Base-by-base conservation (phyloP, 2,113 vertebrate species). In the Abramis brama region DNA sequence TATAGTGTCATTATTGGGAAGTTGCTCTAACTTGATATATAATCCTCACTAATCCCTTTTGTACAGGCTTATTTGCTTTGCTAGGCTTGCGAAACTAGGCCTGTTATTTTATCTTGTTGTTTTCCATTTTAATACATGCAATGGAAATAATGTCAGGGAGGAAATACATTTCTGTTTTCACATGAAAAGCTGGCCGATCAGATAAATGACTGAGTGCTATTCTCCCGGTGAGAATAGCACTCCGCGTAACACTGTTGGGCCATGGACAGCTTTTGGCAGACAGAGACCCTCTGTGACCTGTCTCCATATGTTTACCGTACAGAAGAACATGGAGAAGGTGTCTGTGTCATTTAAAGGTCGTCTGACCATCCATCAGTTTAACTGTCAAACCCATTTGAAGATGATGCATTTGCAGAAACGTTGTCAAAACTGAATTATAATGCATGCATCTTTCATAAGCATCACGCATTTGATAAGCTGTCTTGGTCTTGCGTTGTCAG, bases 1-100 rank as follows among this genome's bases (percentile, higher is more conserved):
- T 52, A 82, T 25, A 15, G 21, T 59, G 23, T 59, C 93, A 94
- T 93, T 93, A 93, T 85, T 87, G 91, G 87, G 89, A 92, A 91
- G 91, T 94, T 95, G 91, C 90, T 94, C 71, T 88, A 92, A 91
- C 87, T 90, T 91, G 88, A 71, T 87, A 86, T 87, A 85, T 94
- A 94, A 94, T 94, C 92, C 91, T 59, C 50, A 81, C 57, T 92
- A 93, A 94, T 94, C 88, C 89, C 88, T 90, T 85, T 85, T 73
- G 47, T 78, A 23, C 19, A 77, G 57, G 59, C 39, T 60, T 43
- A 73, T 57, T 86, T 70, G 55, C 83, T 78, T 45, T 83, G 33
- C 70, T 82, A 76, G 43, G 78, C 45, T 79, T 71, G 66, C 12
- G 8, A 55, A 76, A 76, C 39, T 17, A 19, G 33, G 5, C 71